Percentiles rank a stretch among this genome's conserved stretches.
Evolutionary conservation across 1,140 invertebrate genomes (phyloP).

Genomic region (Euglossa dilemma): DNA sequence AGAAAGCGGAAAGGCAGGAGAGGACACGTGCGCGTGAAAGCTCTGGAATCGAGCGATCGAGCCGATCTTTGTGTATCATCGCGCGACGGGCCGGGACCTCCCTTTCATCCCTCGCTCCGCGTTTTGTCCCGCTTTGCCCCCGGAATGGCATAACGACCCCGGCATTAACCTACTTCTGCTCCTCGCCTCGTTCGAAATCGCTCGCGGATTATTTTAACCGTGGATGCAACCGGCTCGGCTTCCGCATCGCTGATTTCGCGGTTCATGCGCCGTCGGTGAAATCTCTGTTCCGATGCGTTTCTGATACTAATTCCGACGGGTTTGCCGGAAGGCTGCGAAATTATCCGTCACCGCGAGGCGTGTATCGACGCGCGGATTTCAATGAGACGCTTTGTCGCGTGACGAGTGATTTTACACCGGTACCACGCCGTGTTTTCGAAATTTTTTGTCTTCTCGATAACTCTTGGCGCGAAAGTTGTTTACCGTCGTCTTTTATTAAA

Average conservation of each 20-base stretch:
- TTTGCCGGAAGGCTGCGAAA: too few species aligned
- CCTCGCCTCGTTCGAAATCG: background rate
- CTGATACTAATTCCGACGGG: too few species aligned
- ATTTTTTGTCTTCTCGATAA: too few species aligned
- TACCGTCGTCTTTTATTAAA: too few species aligned
- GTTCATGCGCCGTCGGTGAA: background rate
- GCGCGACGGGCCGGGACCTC: background rate
- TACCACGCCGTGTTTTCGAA: too few species aligned
- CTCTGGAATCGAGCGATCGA: background rate
- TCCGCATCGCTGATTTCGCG: background rate
- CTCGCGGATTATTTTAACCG: background rate
- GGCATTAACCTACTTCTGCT: background rate
- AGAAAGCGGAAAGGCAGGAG: conserved; percentile 8
- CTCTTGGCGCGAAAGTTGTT: too few species aligned
- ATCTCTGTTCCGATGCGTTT: too few species aligned
- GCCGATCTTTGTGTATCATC: background rate
- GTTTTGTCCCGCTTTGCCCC: background rate
- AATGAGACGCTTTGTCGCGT: too few species aligned
- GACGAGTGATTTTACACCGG: too few species aligned
- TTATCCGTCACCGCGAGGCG: too few species aligned
- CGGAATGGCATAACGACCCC: background rate
- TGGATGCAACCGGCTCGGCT: background rate
- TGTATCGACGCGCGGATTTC: too few species aligned
- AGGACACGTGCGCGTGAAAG: background rate
- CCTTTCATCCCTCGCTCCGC: background rate